These are phyloP conservation scores for Siderastrea radians DNA, from an alignment of 92 coral and sea anemone species.

Conservation along the genomic window DNA sequence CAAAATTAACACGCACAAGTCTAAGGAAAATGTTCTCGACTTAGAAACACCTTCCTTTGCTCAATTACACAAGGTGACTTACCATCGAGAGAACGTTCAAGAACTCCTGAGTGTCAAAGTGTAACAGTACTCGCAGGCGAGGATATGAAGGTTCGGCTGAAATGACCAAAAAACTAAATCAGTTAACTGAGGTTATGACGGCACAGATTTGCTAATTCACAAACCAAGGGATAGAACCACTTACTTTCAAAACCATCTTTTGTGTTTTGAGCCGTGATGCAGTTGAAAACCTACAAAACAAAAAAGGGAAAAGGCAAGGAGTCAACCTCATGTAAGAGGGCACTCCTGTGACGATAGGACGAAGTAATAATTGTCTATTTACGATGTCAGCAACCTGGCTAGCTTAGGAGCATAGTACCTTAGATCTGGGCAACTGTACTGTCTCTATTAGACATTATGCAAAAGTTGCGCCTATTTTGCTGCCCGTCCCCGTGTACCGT, in stretches of 20 bases:
- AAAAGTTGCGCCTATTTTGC: too few relatives aligned
- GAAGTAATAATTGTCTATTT: too few relatives aligned
- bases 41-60: neutral
- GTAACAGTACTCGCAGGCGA: slow-evolving; percentile 78
- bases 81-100: slow-evolving; percentile 96
- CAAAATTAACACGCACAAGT: neutral
- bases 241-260: slow-evolving; percentile 78
- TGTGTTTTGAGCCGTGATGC: slow-evolving; percentile 66
- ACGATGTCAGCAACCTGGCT: too few relatives aligned
- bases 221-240: neutral
- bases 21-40: neutral
- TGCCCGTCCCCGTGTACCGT: too few relatives aligned
- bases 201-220: neutral
- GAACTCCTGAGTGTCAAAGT: slow-evolving; percentile 94
- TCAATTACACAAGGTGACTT: slow-evolving; percentile 13
- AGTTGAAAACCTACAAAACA: slow-evolving; percentile 69
- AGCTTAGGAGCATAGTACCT: too few relatives aligned
- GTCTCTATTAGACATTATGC: too few relatives aligned
- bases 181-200: too few relatives aligned
- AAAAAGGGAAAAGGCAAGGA: neutral
- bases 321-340: too few relatives aligned
- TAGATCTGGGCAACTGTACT: too few relatives aligned
- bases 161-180: neutral
- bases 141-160: slow-evolving; percentile 85
- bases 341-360: too few relatives aligned